Conservation (phyloP, 2,113 vertebrate species). For the Meriones unguiculatus region DNA sequence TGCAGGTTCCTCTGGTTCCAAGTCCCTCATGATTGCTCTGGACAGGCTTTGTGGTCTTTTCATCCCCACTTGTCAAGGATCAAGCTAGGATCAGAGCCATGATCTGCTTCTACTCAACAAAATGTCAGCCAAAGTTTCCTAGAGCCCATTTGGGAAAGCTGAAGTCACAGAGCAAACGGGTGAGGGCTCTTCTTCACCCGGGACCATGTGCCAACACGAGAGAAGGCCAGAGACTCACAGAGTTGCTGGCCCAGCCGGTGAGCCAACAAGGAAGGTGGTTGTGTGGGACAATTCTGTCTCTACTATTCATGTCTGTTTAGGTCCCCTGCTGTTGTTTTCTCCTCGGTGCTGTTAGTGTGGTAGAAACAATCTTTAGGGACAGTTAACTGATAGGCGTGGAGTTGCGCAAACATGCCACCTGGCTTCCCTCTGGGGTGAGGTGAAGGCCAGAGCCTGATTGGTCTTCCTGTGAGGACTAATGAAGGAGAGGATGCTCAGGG, state of each 20-base stretch:
- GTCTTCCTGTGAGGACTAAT: background rate
- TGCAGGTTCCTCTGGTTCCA: background rate
- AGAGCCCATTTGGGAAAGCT: slow-evolving; percentile 7
- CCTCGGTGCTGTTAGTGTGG: background rate
- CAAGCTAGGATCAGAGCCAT: background rate
- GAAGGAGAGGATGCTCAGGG: background rate
- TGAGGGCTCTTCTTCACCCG: background rate
- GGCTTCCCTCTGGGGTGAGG: background rate
- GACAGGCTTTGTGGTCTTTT: background rate
- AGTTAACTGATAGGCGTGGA: background rate
- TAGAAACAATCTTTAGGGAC: background rate
- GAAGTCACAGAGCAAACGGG: background rate
- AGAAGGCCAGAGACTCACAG: background rate
- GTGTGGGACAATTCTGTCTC: background rate
- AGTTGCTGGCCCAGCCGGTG: background rate
- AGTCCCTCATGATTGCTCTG: background rate
- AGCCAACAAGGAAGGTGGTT: background rate
- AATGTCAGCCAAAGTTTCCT: background rate
- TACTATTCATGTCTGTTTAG: background rate
- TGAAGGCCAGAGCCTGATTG: background rate
- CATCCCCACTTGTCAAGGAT: background rate
- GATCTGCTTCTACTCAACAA: background rate
- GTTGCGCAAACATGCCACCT: background rate
- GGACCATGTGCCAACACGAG: background rate
- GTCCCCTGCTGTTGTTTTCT: background rate